Conservation (phyloP, 2,113 vertebrate species). For the Seriola quinqueradiata region DNA sequence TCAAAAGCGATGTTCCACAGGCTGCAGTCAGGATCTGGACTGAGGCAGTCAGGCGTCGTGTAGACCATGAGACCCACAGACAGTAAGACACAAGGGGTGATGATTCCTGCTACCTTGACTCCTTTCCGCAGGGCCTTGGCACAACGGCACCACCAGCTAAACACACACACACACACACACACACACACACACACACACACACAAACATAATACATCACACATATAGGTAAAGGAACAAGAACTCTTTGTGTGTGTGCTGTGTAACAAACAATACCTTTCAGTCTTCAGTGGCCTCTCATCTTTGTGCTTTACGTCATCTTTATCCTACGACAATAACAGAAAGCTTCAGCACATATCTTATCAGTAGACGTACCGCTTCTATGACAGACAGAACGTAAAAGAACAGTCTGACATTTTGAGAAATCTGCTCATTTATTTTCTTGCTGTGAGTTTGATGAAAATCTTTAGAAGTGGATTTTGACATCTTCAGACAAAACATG, state of each 20-base stretch:
- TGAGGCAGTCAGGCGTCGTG: background rate
- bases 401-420: no score
- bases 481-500: no score
- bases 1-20: background rate
- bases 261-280: background rate
- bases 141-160: background rate
- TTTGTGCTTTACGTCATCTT: background rate
- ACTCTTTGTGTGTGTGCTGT: background rate
- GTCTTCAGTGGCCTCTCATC: background rate
- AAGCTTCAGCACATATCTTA: background rate
- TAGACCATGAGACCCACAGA: background rate
- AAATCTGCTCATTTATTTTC: no score
- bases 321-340: background rate
- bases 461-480: no score
- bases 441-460: no score
- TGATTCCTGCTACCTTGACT: background rate
- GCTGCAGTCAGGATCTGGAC: background rate
- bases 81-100: background rate
- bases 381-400: no score
- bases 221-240: background rate
- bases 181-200: background rate
- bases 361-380: no score
- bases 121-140: background rate
- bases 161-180: background rate
- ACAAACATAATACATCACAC: background rate